Evolutionary conservation across 2,888 invertebrate genomes (phyloP), one percentile per base, ranked within the genome.

Genomic region (Drosophila prolongata): DNA sequence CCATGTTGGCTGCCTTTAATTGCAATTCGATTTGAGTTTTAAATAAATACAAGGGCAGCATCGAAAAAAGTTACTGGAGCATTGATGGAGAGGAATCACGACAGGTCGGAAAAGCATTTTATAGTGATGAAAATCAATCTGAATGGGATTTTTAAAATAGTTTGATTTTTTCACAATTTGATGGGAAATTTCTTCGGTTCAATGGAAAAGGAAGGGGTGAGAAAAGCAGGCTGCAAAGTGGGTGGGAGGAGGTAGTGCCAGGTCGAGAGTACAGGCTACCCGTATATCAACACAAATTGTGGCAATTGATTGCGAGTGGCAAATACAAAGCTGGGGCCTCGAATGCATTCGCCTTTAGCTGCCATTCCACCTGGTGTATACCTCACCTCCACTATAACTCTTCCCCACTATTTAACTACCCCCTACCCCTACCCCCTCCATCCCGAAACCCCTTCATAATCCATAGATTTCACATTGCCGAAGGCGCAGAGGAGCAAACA

Each of bases 21-120:
- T 80, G 72, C 64, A 76, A 52, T 74, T 80, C 72, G 50, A 80
- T 71, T 72, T 64, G 55, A 67, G 59, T 60, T 75, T 76, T 57
- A 70, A 66, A 80, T 79, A 44, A 49, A 69, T 34, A 42, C 40
- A 34, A 55, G 19, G n/a, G 8, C 56, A 19, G 16, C 10, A n/a
- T 4, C 24, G 30, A 19, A 52, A 59, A 59, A 59, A 57, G 19
- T 24, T 40, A 14, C 10, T 14, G 6, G 19, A 14, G 34, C 19
- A 43, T 59, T 42, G 42, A 59, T 55, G 56, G 24, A 3, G 13
- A 14, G 40, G 11, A 14, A 56, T 40, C n/a, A 56, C 19, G 58
- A 56, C 56, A 56, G 58, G 40, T 56, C 3, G 56, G 9, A 42
- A 59, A 59, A 42, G 40, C 38, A 58, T 40, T 58, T 50, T 30